Evolutionary conservation across 2,888 invertebrate species (phyloP), one percentile per base, ranked within the genome.

Genomic region (Dicyrtomina minuta): DNA sequence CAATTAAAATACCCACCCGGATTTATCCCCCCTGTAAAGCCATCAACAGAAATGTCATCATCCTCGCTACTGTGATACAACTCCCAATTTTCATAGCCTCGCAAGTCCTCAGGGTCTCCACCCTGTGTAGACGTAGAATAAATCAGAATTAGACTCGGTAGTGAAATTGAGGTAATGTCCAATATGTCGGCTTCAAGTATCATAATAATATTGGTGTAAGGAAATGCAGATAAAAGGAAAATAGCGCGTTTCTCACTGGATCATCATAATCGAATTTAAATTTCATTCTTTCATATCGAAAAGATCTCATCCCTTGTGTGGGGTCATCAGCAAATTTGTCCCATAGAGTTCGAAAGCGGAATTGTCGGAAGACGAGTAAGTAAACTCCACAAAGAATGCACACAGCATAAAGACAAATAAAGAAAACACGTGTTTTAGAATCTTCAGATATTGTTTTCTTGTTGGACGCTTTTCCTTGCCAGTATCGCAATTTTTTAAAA

Each of bases 261-360:
- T 61, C 61, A n/a, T 61, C 20, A 24, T 43, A 44, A 26, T 61
- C 61, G 17, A 61, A 61, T 41, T 43, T 43, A 22, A 41, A 61
- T n/a, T 24, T 17, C 61, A 61, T 61, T 1, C 61, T 20, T 20
- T 61, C 61, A 22, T 61, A 61, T 1, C 61, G 61, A 24, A 44
- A 61, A 24, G 61, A 61, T 41, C 61, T 4, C 61, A 61, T 61
- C 2, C 61, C 61, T 22, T 61, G 61, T 5, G 61, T 61, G 24
- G 61, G 61, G 22, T 61, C 61, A 24, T 44, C 15, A 15, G 44
- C 43, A 46, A 17, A 61, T 24, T 41, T 61, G n/a, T 61, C 61
- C 41, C 43, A 61, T 1, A 61, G 41, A 4, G 61, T 61, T 5
- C 22, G 15, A 8, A 41, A 3, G 6, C 61, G 43, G 24, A 61